A percentile compares a stretch with the other conserved stretches of the same genome.
Conservation (phyloP, 2,797 vertebrate species). For the Streptopelia turtur region DNA sequence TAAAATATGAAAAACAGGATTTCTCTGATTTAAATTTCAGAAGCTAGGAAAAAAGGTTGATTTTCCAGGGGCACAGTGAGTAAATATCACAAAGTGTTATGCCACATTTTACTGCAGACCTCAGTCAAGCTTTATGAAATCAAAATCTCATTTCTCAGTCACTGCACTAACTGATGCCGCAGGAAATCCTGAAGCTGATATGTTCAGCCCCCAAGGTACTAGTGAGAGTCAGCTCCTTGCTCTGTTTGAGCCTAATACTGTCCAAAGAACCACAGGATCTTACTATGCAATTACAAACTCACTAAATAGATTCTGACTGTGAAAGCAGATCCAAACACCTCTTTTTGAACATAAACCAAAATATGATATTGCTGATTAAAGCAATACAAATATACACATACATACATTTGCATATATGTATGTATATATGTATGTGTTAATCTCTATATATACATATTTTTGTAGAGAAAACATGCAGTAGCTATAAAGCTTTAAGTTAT, state of each 20-base stretch:
- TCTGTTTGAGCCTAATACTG: slow-evolving; percentile 63
- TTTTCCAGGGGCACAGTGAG: slow-evolving; percentile 1
- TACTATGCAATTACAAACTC: slow-evolving; percentile 29
- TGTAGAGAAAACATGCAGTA: not conserved
- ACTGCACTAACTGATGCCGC: slow-evolving; percentile 40
- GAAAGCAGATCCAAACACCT: slow-evolving; percentile 10
- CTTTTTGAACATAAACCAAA: not conserved
- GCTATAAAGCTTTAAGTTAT: not conserved
- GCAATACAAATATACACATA: not conserved
- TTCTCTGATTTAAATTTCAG: not conserved
- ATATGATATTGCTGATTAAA: not conserved
- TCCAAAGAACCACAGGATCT: slow-evolving; percentile 52
- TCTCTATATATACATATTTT: not conserved
- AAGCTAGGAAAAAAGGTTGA: slow-evolving; percentile 53
- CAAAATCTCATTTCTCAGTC: slow-evolving; percentile 67
- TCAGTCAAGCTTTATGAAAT: slow-evolving; percentile 48
- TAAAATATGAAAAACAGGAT: not conserved
- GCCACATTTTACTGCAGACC: slow-evolving; percentile 36
- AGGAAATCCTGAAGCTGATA: slow-evolving; percentile 69
- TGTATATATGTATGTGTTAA: not conserved
- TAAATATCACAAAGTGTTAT: not conserved
- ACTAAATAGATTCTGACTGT: slow-evolving; percentile 22
- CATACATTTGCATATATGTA: not conserved
- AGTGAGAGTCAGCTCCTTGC: slow-evolving; percentile 49
- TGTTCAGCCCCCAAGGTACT: slow-evolving; percentile 62